Evolutionary conservation across 2,113 vertebrate genomes (phyloP).

Genomic region (Notarius lentiginosus): DNA sequence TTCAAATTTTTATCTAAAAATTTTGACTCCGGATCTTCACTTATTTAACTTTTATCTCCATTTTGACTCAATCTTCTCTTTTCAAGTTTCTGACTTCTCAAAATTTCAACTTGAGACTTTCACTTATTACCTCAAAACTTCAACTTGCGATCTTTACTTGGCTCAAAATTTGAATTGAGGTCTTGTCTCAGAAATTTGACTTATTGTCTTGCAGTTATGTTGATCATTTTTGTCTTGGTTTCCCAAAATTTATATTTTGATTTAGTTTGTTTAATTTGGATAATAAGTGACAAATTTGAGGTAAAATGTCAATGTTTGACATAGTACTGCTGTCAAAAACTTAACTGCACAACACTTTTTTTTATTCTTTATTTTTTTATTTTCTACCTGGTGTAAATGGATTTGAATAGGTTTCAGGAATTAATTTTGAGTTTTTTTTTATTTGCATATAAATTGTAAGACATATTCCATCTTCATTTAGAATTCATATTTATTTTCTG

Average conservation of each 20-base stretch:
- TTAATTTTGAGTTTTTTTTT: neutral
- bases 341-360: neutral
- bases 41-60: no score
- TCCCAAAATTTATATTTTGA: neutral
- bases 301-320: neutral
- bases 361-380: no score
- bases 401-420: neutral
- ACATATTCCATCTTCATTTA: neutral
- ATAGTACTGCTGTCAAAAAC: neutral
- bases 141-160: no score
- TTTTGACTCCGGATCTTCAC: neutral
- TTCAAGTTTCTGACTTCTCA: neutral
- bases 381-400: neutral
- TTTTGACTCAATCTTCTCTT: no score
- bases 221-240: neutral
- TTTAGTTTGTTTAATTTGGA: neutral
- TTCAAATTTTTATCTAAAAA: no score
- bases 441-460: neutral
- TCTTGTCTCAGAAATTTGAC: no score
- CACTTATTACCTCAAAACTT: neutral
- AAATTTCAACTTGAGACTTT: neutral
- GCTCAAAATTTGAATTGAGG: no score
- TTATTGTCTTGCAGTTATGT: neutral
- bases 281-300: neutral
- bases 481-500: neutral